Percentiles rank a stretch among this genome's conserved stretches.
Evolutionary conservation across 2,888 invertebrate species (phyloP).

Genomic region (Eristalis arbustorum): DNA sequence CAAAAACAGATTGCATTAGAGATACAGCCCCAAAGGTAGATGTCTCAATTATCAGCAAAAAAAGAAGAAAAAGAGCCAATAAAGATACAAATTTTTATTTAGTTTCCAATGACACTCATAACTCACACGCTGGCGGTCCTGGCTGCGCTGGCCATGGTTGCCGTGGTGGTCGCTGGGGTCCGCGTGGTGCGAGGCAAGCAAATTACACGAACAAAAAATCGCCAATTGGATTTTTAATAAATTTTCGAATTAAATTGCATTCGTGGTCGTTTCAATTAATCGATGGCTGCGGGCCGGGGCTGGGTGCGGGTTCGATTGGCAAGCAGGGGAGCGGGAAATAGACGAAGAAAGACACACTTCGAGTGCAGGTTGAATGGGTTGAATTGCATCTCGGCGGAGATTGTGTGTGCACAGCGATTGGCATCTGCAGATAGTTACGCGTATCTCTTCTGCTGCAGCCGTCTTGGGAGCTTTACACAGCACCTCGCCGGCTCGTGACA

Average conservation of each 20-base stretch:
- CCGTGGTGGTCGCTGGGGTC: constrained; percentile 22
- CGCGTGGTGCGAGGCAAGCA: constrained; percentile 39
- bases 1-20: background rate
- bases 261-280: constrained; percentile 49
- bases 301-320: background rate
- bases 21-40: constrained; percentile 30
- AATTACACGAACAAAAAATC: constrained; percentile 50
- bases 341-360: constrained; percentile 50
- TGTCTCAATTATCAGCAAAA: constrained; percentile 58
- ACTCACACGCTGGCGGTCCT: constrained; percentile 28
- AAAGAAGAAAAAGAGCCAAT: background rate
- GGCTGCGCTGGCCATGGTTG: constrained; percentile 18
- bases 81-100: constrained; percentile 47
- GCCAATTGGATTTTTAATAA: constrained; percentile 63
- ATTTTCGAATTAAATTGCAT: constrained; percentile 59
- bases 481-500: constrained; percentile 40
- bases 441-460: constrained; percentile 34
- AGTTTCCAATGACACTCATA: constrained; percentile 51
- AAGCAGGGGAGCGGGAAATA: background rate
- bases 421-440: constrained; percentile 69
- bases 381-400: constrained; percentile 38
- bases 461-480: constrained; percentile 48
- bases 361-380: constrained; percentile 1
- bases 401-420: constrained; percentile 44
- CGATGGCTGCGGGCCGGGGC: constrained; percentile 9